Conservation (phyloP, 1,140 invertebrate genomes). For the Drosophila saltans region DNA sequence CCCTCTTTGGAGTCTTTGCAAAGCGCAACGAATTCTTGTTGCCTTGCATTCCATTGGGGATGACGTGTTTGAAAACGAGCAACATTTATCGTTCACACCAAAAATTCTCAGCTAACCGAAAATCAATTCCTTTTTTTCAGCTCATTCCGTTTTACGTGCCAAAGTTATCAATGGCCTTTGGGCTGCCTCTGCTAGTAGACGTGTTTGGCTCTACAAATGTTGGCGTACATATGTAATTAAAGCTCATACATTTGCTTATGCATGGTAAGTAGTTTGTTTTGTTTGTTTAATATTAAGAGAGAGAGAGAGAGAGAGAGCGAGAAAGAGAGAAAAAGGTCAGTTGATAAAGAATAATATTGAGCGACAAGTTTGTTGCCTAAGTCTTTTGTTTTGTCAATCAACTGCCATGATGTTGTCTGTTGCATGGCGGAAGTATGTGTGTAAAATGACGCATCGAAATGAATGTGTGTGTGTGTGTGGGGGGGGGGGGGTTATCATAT, state of each 20-base stretch:
- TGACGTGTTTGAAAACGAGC: conserved; percentile 47
- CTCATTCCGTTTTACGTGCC: conserved; percentile 41
- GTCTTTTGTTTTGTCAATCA: conserved; percentile 59
- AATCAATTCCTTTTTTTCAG: conserved; percentile 24
- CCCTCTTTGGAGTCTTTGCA: background rate
- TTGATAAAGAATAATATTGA: conserved; percentile 24
- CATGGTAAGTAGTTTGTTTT: conserved; percentile 20
- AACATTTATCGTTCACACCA: background rate
- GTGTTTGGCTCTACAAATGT: background rate
- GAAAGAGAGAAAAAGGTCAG: conserved; percentile 52
- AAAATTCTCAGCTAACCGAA: conserved; percentile 34
- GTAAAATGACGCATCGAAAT: conserved; percentile 1
- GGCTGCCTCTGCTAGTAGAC: background rate
- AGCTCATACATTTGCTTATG: conserved; percentile 24
- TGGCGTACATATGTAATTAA: conserved; percentile 28
- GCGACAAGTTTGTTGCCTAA: conserved; percentile 69
- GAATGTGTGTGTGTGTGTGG: no score
- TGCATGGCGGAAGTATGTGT: conserved; percentile 56
- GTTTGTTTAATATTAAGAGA: background rate
- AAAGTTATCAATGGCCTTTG: conserved; percentile 32
- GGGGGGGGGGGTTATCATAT: no score
- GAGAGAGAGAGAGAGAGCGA: background rate
- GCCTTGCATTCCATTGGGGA: conserved; percentile 71
- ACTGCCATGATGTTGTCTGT: conserved; percentile 17
- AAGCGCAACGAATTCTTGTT: conserved; percentile 68